Base-by-base conservation (phyloP, 2,888 invertebrate species). In the Diaperis boleti region DNA sequence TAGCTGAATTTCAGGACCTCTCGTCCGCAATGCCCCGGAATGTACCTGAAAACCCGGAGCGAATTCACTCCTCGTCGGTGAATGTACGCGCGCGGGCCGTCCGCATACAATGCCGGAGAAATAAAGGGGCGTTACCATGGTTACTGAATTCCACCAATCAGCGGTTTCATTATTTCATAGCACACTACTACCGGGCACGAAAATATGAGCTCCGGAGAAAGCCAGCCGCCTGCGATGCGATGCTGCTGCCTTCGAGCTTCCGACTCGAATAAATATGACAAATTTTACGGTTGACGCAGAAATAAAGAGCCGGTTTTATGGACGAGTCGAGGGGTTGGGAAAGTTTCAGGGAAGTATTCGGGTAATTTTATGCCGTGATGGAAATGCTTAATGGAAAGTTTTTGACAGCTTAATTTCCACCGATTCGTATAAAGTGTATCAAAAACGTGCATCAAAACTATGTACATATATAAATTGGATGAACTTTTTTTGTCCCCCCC, bases 111-210 rank as follows among this genome's bases (percentile, higher is more conserved):
- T 71, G 74, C 70, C 72, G 71, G 70, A 70, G 73, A 73, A 69
- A 76, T 75, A 75, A 74, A 76, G 77, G 79, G 80, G 80, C 80
- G 80, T 80, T 79, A 74, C 80, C 74, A 80, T 80, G 78, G 79
- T 72, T 75, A 80, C 80, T 72, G 73, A 71, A 77, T 76, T 79
- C 80, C 79, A 74, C 80, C 80, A 80, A 80, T 80, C 78, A 75
- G 78, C 78, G 78, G 77, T 78, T 77, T 75, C 78, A 78, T 78
- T 78, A 78, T 77, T 76, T 76, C 76, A 73, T 75, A 76, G 78
- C 73, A 72, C 73, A 73, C 71, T 75, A 75, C 72, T 69, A 69
- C 69, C 70, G 62, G 69, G 68, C 68, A 70, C 59, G 72, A 73
- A 74, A 74, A 73, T 73, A 72, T 71, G 70, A 69, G 71, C 69